Evolutionary conservation across 2,888 invertebrate genomes (phyloP).

Genomic region (Agonopterix arenella): DNA sequence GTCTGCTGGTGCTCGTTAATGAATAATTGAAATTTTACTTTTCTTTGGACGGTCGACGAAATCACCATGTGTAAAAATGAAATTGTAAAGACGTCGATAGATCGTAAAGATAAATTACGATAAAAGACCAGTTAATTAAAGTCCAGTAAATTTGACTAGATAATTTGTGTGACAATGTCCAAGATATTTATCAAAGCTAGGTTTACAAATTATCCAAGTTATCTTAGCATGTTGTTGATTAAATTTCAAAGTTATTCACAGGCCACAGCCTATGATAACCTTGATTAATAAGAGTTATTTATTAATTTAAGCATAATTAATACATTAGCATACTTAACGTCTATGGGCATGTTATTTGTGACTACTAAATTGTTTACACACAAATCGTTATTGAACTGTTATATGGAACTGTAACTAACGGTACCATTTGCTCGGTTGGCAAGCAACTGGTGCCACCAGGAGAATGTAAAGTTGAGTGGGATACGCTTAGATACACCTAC

Average conservation of each 20-base stretch:
- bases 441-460: not conserved
- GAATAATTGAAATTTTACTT: too few species aligned
- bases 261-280: not conserved
- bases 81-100: too few species aligned
- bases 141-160: too few species aligned
- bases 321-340: slow-evolving; percentile 17
- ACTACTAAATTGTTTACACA: slow-evolving; percentile 18
- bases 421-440: not conserved
- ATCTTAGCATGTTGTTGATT: too few species aligned
- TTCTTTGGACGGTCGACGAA: too few species aligned
- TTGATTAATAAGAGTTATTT: slow-evolving; percentile 1
- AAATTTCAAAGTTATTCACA: not conserved
- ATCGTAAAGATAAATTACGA: too few species aligned
- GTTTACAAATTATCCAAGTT: too few species aligned
- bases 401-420: slow-evolving; percentile 1
- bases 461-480: too few species aligned
- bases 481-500: too few species aligned
- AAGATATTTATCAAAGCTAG: too few species aligned
- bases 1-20: not conserved
- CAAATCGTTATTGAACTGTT: not conserved
- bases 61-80: not conserved
- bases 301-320: slow-evolving; percentile 17
- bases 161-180: too few species aligned
- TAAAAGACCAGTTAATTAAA: too few species aligned
- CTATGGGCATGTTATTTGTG: slow-evolving; percentile 13